Evolutionary conservation across 2,888 invertebrate species (phyloP), one percentile per base, ranked within the genome.

Genomic region (Dynastes tityus): DNA sequence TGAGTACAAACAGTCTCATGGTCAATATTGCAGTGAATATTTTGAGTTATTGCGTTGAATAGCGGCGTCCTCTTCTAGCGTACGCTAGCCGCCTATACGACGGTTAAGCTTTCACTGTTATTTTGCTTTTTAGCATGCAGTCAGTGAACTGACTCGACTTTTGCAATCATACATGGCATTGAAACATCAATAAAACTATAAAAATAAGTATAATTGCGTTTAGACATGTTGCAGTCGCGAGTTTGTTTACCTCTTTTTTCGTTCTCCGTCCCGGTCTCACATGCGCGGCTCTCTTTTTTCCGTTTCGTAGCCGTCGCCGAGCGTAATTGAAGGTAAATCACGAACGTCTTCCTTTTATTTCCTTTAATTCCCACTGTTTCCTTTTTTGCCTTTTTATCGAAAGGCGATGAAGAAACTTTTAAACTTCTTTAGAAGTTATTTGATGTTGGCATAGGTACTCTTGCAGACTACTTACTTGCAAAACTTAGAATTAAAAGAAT

Each of bases 161-260:
- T 85, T 83, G 85, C 85, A 86, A 86, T 86, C 85, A 84, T 83
- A 85, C 83, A 81, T 85, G 87, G 84, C 86, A 86, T 86, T 87
- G 86, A 86, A 85, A 84, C 85, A 85, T 86, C 86, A 85, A 86
- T 87, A 86, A 85, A 85, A 85, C 84, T 82, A 83, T 84, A 84
- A 85, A 85, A 86, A 85, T 84, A 85, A 85, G 83, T 83, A 82
- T 85, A 84, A 85, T 84, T 84, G 83, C 84, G 82, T 83, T 83
- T 82, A 76, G 79, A 77, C 79, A 79, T 79, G 79, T 79, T 79
- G 79, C 79, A 77, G 77, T 76, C 67, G 77, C 79, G 78, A 64
- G 79, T 79, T 79, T 79, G 73, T 79, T 79, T 79, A 79, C 77
- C 79, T 79, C 77, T 61, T 77, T 67, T 77, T 77, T 58, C 73